These are phyloP conservation scores for Dipodomys ordii DNA, from an alignment of 2,113 vertebrate species.

Conservation along the genomic window DNA sequence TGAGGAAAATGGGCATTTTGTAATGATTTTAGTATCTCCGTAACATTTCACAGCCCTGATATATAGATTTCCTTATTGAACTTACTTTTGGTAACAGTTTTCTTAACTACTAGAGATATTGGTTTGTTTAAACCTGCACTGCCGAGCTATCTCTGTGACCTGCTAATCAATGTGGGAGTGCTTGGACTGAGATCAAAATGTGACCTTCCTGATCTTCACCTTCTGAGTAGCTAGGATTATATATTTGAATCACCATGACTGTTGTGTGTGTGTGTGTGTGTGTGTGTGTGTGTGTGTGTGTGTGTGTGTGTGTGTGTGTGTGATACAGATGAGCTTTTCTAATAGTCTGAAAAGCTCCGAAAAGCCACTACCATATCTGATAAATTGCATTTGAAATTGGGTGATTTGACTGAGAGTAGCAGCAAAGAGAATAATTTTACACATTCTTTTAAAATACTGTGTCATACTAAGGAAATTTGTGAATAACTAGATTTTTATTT, in stretches of 20 bases:
- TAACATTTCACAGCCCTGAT: conserved; percentile 32
- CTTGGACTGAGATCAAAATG: too few relatives aligned
- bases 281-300: too few relatives aligned
- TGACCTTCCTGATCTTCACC: too few relatives aligned
- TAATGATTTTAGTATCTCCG: not conserved
- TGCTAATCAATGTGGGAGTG: not conserved
- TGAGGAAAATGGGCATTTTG: conserved; percentile 45
- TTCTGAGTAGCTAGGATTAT: not conserved
- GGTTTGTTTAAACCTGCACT: conserved; percentile 28
- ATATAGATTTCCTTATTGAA: not conserved
- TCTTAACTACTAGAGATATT: conserved; percentile 11
- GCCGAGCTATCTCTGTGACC: not conserved
- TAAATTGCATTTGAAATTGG: conserved; percentile 36
- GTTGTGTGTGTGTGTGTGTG: too few relatives aligned
- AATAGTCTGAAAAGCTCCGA: not conserved
- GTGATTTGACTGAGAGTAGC: not conserved
- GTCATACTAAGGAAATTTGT: not conserved
- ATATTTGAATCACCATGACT: too few relatives aligned
- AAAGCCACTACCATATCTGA: not conserved
- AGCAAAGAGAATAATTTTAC: not conserved
- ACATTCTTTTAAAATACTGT: conserved; percentile 47
- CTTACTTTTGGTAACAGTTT: not conserved
- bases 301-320: too few relatives aligned
- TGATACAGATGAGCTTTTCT: conserved; percentile 42
- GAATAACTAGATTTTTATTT: conserved; percentile 18